Conservation (phyloP, 2,797 vertebrate species). For the Halcyon badia region DNA sequence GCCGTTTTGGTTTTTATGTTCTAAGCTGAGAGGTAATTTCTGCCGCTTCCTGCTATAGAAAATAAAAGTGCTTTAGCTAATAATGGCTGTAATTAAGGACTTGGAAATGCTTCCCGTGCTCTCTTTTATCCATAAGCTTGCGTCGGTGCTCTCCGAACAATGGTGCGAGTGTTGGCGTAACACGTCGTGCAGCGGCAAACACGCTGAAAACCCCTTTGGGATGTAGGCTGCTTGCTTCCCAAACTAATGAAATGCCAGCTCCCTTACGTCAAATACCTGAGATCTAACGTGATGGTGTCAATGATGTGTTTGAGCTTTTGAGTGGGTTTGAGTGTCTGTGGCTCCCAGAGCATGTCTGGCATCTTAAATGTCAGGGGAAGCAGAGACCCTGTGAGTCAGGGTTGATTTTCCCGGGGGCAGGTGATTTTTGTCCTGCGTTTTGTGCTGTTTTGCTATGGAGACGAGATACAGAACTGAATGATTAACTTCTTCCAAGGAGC, state of each 20-base stretch:
- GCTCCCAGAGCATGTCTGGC: neutral
- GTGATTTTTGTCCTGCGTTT: neutral
- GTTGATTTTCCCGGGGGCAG: neutral
- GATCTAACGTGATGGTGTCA: neutral
- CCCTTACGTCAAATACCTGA: neutral
- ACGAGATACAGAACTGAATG: neutral
- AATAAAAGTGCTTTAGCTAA: neutral
- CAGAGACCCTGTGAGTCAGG: neutral
- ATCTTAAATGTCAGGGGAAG: neutral
- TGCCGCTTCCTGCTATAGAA: neutral
- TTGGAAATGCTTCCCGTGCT: neutral
- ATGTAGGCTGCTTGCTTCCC: neutral
- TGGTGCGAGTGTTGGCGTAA: neutral
- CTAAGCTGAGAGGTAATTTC: neutral
- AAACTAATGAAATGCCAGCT: neutral
- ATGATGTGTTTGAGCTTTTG: neutral
- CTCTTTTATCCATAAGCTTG: neutral
- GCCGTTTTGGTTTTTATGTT: neutral
- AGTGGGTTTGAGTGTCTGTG: neutral
- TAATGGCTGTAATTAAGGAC: constrained; percentile 8
- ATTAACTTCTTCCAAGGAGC: neutral
- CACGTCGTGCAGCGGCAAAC: fast-evolving
- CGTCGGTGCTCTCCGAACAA: neutral
- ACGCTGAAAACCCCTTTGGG: neutral
- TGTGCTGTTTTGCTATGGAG: neutral